Evolutionary conservation across 2,113 vertebrate genomes (phyloP), one percentile per base, ranked within the genome.

Genomic region (Sinocyclocheilus rhinocerous): DNA sequence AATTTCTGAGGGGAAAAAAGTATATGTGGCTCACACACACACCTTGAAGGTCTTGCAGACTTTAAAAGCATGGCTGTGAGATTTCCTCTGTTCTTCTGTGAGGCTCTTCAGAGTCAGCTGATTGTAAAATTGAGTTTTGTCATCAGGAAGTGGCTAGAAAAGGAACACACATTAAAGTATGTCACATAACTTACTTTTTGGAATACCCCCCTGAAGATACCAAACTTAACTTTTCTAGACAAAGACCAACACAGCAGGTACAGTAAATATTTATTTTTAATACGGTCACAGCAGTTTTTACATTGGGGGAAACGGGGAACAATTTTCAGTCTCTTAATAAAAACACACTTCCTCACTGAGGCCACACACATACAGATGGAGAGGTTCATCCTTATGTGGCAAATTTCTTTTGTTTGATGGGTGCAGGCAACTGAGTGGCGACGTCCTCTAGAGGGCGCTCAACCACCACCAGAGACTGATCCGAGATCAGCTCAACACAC

Each of bases 1-100:
- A 0, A 45, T 2, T 45, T 45, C 9, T 45, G 42, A 8, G 42
- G 26, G 8, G 7, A 2, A 0, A 11, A 45, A 10, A 45, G 42
- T 45, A 11, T 16, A 52, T 12, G 26, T 6, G 1, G 48, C 7
- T 50, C 26, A 13, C 9, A 55, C 9, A 55, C 72, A 2, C 50
- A 99, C 98, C 96, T 97, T 95, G 89, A 96, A 99, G 84, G 89
- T 95, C 90, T 96, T 98, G 93, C 96, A 97, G 84, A 98, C 95
- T 94, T 99, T 99, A 90, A 99, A 99, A 50, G 97, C 97, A 2
- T 98, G 97, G 52, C 94, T 94, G 11, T 94, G 90, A 73, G 87
- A 79, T 55, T 88, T 90, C 87, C 95, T 92, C 83, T 96, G 91
- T 0, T 87, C 84, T 89, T 94, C 95, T 0, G 97, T 93, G n/a